Evolutionary conservation across 2,797 vertebrate species (phyloP).

Genomic region (Phylloscopus collybita): DNA sequence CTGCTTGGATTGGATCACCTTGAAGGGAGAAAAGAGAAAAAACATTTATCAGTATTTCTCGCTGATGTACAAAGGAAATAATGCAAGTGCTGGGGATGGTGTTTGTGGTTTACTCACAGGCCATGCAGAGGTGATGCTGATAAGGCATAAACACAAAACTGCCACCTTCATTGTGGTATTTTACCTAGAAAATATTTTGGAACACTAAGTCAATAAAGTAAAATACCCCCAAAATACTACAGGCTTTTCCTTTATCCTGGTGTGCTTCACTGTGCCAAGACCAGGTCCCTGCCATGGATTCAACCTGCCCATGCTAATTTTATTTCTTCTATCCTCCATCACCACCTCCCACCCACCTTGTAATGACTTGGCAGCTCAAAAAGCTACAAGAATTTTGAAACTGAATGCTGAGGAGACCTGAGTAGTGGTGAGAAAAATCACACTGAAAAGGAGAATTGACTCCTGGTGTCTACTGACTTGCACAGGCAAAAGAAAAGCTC

Average conservation of each 20-base stretch:
- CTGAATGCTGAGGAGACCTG: neutral
- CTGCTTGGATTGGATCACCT: conserved; percentile 66
- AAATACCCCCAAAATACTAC: neutral
- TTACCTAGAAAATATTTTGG: conserved; percentile 67
- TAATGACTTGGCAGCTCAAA: neutral
- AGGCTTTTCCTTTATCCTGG: neutral
- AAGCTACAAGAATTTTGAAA: neutral
- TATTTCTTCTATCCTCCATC: neutral
- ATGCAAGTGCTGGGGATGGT: neutral
- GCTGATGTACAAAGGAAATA: neutral
- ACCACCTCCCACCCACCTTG: neutral
- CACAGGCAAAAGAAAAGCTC: neutral
- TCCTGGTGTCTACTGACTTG: neutral
- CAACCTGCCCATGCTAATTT: neutral
- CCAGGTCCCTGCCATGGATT: neutral
- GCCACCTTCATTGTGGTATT: conserved; percentile 70
- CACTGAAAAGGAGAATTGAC: neutral
- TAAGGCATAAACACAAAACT: conserved; percentile 73
- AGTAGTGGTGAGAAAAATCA: neutral
- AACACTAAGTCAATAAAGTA: neutral
- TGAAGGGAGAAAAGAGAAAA: conserved; percentile 21
- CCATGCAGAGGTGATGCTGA: conserved; percentile 62
- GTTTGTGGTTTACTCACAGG: conserved; percentile 75
- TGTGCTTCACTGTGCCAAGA: neutral
- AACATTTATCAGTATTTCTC: neutral